Conservation (phyloP, 2,888 invertebrate genomes). For the Thereva nobilitata region DNA sequence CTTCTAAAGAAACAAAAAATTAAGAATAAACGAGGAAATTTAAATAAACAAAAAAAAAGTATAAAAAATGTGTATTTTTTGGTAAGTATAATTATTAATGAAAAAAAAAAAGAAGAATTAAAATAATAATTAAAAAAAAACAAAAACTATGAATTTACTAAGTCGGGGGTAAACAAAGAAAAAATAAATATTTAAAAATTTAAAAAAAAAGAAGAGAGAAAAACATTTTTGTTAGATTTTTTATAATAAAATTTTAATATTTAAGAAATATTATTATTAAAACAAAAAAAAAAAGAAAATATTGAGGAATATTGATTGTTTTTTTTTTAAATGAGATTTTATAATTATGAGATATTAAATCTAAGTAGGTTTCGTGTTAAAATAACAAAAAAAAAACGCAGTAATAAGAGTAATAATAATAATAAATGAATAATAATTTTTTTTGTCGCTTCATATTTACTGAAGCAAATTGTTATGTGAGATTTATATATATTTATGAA, state of each 20-base stretch:
- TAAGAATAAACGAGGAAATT: conserved; percentile 21
- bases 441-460: too few relatives aligned
- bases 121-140: conserved; percentile 5
- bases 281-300: too few relatives aligned
- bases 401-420: too few relatives aligned
- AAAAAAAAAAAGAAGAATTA: too few relatives aligned
- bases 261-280: conserved; percentile 5
- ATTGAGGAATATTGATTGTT: too few relatives aligned
- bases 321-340: too few relatives aligned
- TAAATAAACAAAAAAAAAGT: conserved; percentile 25
- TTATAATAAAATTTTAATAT: conserved; percentile 31
- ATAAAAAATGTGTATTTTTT: conserved; percentile 38
- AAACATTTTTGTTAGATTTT: conserved; percentile 38
- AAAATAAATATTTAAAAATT: conserved; percentile 3
- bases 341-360: too few relatives aligned
- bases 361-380: too few relatives aligned
- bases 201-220: conserved; percentile 35
- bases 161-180: conserved; percentile 39
- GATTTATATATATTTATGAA: too few relatives aligned
- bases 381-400: too few relatives aligned
- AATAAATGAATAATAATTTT: too few relatives aligned
- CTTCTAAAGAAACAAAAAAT: conserved; percentile 16
- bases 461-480: too few relatives aligned
- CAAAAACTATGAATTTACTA: conserved; percentile 38
- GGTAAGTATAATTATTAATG: conserved; percentile 37